phyloP scores from a whole-genome alignment of 2,888 invertebrate species.

The Criorhina ranunculi region DNA sequence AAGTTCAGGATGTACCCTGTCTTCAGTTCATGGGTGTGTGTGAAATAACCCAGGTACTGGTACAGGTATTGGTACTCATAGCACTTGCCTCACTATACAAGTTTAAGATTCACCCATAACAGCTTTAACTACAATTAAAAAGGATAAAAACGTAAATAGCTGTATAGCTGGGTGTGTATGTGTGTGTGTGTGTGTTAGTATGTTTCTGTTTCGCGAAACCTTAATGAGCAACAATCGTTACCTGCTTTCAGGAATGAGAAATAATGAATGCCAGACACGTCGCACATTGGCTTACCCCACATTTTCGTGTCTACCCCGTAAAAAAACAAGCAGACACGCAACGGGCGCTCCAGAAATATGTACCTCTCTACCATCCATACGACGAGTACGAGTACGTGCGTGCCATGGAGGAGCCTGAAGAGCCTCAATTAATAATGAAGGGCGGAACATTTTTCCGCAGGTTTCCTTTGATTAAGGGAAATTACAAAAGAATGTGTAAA shows the following conservation, averaged over 20 bases:
- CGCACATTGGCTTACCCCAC: slow-evolving; percentile 54
- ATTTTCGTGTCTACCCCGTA: slow-evolving; percentile 32
- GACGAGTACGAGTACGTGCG: slow-evolving; percentile 51
- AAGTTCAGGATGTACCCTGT: background rate
- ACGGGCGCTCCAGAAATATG: slow-evolving; percentile 5
- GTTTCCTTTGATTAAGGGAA: slow-evolving; percentile 64
- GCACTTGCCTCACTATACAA: background rate
- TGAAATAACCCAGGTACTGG: slow-evolving; percentile 1
- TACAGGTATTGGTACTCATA: no score
- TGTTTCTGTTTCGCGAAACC: slow-evolving; percentile 9
- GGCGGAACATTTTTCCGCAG: slow-evolving; percentile 70
- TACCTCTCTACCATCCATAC: slow-evolving; percentile 38
- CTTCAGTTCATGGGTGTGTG: background rate
- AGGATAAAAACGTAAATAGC: slow-evolving; percentile 10
- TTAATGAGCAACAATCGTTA: slow-evolving; percentile 43
- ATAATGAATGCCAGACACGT: slow-evolving; percentile 70
- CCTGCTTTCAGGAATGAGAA: slow-evolving; percentile 16
- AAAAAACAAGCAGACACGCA: slow-evolving; percentile 54
- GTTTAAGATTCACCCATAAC: slow-evolving; percentile 19
- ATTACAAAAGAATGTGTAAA: slow-evolving; percentile 66
- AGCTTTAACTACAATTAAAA: slow-evolving; percentile 37
- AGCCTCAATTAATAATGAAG: slow-evolving; percentile 74
- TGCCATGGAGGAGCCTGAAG: slow-evolving; percentile 61
- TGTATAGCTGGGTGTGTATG: background rate
- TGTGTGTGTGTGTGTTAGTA: background rate